Percentiles rank a stretch among this genome's conserved stretches.
Evolutionary conservation across 2,888 invertebrate genomes (phyloP).

Genomic region (Macaria liturata): DNA sequence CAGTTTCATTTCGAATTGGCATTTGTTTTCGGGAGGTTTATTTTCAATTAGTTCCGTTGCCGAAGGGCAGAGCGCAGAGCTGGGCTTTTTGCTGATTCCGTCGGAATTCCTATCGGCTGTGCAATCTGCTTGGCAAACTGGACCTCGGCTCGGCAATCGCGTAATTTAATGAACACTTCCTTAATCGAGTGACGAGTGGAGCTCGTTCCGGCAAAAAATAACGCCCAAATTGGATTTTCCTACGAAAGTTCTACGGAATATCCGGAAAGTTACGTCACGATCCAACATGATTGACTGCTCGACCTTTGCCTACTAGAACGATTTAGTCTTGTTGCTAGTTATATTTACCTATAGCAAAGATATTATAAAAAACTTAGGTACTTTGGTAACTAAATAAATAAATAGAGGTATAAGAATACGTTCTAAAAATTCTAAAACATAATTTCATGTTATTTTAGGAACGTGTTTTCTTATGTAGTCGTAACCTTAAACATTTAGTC

Average conservation of each 20-base stretch:
- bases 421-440: too few species aligned
- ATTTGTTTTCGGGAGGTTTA: slow-evolving; percentile 42
- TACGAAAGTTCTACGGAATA: slow-evolving; percentile 19
- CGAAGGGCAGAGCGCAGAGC: slow-evolving; percentile 36
- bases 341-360: too few species aligned
- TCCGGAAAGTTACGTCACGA: slow-evolving; percentile 11
- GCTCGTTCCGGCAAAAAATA: slow-evolving; percentile 58
- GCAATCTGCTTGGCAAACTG: slow-evolving; percentile 70
- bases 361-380: too few species aligned
- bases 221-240: slow-evolving; percentile 50
- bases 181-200: slow-evolving; percentile 71
- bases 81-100: slow-evolving; percentile 53
- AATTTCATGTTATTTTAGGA: too few species aligned
- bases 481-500: neutral
- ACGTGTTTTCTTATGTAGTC: too few species aligned
- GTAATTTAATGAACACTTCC: slow-evolving; percentile 77
- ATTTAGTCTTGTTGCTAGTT: too few species aligned
- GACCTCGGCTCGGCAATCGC: slow-evolving; percentile 65
- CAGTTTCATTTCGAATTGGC: slow-evolving; percentile 23
- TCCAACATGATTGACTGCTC: slow-evolving; percentile 7
- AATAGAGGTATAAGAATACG: too few species aligned
- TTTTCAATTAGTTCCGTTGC: slow-evolving; percentile 49
- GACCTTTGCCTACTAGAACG: neutral
- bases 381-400: too few species aligned
- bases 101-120: slow-evolving; percentile 55